Evolutionary conservation across 2,113 vertebrate species (phyloP), one percentile per base, ranked within the genome.

Genomic region (Jaculus jaculus): DNA sequence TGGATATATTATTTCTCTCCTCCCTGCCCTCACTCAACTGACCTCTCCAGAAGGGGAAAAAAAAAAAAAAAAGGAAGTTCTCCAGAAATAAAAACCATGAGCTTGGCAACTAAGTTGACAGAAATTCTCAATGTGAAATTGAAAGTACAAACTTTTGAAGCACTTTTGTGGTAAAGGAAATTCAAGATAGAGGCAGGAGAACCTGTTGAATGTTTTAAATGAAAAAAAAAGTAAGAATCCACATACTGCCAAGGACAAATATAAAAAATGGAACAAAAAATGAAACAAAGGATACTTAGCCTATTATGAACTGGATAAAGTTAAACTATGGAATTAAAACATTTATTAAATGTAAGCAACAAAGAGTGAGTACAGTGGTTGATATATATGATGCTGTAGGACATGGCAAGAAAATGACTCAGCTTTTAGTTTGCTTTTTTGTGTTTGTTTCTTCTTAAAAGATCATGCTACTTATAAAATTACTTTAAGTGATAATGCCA

Each of bases 291-390:
- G 54, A 54, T 54, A 54, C 54, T 54, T 12, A 54, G 1, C n/a
- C 66, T 63, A 30, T 34, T 30, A 32, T 1, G 54, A 61, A 39
- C 58, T 15, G 21, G 13, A 91, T 69, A 83, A 65, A 16, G n/a
- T 4, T 39, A 23, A 15, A 23, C 12, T 66, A 58, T 17, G 1
- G 84, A 82, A 84, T 54, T 78, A 8, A 73, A 42, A 34, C 71
- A 18, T 21, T 65, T 17, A 78, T 47, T 54, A 94, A 51, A 77
- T 63, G 87, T 75, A 80, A 32, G 69, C 83, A 61, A 34, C 34
- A 17, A 77, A 6, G 3, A 34, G 83, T 12, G 21, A 61, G 58
- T 2, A 20, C 23, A 60, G 7, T 26, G 20, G 16, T 18, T 21
- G 8, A 54, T 63, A 65, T 5, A 74, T 58, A 2, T 58, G 0